Percentiles rank a stretch among this genome's conserved stretches.
phyloP scores from a whole-genome alignment of 2,888 invertebrate species.

The Tanytarsus gracilentus region DNA sequence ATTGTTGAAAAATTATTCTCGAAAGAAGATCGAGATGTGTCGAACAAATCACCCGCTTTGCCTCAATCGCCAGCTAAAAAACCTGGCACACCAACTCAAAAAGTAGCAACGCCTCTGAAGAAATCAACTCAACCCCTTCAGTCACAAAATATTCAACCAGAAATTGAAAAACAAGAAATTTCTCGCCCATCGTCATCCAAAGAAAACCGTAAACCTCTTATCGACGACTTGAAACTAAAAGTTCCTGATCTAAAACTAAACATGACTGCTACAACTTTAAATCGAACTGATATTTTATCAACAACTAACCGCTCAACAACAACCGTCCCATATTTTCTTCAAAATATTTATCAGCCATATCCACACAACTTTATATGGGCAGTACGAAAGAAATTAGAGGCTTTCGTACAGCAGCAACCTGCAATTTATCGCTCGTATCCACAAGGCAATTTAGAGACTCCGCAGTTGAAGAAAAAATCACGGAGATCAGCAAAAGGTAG shows the following conservation, averaged over 20 bases:
- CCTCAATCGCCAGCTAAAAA: neutral
- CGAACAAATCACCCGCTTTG: too few species aligned
- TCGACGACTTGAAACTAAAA: constrained; percentile 31
- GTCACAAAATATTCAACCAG: too few species aligned
- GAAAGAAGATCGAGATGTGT: too few species aligned
- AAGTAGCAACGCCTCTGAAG: neutral
- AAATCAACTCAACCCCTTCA: neutral
- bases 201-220: neutral
- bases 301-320: neutral
- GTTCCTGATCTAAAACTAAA: constrained; percentile 31
- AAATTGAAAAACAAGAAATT: too few species aligned
- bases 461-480: constrained; percentile 8
- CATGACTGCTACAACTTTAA: neutral
- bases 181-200: neutral
- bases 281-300: neutral
- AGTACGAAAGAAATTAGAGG: constrained; percentile 48
- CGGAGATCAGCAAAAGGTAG: neutral
- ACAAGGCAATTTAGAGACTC: neutral
- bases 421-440: neutral
- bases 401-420: constrained; percentile 27
- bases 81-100: constrained; percentile 18
- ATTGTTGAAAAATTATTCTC: too few species aligned
- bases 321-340: constrained; percentile 39
- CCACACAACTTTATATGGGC: constrained; percentile 54
- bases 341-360: constrained; percentile 43